Conservation (phyloP, 2,888 invertebrate species). For the Myopa tessellatipennis region DNA sequence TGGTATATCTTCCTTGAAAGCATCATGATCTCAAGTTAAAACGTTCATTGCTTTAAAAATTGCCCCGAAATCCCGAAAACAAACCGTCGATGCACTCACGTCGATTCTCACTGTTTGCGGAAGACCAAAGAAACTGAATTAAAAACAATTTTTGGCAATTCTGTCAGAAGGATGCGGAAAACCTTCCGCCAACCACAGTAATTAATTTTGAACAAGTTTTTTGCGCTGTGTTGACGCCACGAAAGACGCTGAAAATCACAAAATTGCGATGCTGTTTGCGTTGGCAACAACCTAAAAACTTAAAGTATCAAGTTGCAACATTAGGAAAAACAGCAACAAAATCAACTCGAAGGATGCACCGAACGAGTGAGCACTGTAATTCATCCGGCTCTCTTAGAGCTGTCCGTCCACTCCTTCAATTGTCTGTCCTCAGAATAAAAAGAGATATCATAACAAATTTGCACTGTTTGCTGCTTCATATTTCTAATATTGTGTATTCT, state of each 20-base stretch:
- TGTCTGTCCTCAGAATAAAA: not conserved
- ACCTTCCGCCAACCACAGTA: conserved; percentile 20
- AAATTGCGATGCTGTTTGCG: not conserved
- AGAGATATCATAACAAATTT: conserved; percentile 33
- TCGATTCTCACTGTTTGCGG: too few species aligned
- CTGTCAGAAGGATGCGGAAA: conserved; percentile 16
- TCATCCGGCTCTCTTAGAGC: conserved; percentile 5
- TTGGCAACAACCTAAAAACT: not conserved
- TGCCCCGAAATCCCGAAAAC: not conserved
- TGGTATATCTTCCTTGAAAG: too few species aligned
- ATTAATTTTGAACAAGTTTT: conserved; percentile 33
- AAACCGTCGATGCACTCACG: not conserved
- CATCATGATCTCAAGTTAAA: too few species aligned
- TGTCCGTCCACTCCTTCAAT: conserved; percentile 1
- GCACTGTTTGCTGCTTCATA: conserved; percentile 11
- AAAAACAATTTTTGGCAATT: conserved; percentile 25
- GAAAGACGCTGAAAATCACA: not conserved
- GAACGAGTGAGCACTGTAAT: conserved; percentile 23
- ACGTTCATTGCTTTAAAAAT: not conserved
- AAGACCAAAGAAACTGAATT: conserved; percentile 5
- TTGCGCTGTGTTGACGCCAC: conserved; percentile 8
- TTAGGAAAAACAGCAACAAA: not conserved
- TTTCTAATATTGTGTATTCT: not conserved
- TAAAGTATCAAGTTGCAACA: not conserved
- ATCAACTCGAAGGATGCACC: conserved; percentile 7